These are phyloP conservation scores for Chrysocyon brachyurus DNA, from an alignment of 2,797 vertebrate species.

Conservation along the genomic window DNA sequence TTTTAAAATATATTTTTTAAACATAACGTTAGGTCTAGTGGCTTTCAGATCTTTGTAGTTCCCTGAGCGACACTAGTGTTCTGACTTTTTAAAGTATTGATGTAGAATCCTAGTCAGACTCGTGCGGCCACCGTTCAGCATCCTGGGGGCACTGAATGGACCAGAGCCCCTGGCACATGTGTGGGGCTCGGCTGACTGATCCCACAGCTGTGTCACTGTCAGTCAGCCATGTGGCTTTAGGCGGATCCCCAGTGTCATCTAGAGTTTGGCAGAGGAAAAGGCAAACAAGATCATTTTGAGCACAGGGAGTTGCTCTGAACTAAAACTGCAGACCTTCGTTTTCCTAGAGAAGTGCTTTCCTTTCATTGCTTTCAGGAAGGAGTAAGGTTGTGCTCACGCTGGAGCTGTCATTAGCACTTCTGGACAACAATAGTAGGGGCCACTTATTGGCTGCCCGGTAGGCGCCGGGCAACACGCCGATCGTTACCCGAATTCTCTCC, in stretches of 20 bases:
- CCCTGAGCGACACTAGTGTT: background rate
- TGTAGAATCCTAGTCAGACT: background rate
- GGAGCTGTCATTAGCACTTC: background rate
- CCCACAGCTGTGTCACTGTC: background rate
- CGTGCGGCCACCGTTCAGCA: background rate
- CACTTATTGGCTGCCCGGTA: background rate
- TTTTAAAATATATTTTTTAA: background rate
- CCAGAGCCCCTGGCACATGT: background rate
- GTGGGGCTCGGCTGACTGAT: background rate
- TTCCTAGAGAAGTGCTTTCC: background rate
- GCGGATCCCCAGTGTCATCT: background rate
- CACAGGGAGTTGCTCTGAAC: background rate
- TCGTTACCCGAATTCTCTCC: background rate
- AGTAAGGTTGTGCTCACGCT: background rate
- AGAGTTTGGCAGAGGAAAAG: background rate
- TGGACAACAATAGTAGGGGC: background rate
- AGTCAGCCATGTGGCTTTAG: background rate
- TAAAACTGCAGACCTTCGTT: background rate
- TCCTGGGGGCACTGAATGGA: background rate
- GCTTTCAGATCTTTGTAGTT: background rate
- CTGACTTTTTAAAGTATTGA: background rate
- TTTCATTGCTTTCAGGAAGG: background rate
- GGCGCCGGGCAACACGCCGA: background rate
- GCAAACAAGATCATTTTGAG: background rate
- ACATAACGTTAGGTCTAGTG: background rate